Evolutionary conservation across 92 coral and sea anemone species (phyloP).

Genomic region (Parazoanthus swiftii): DNA sequence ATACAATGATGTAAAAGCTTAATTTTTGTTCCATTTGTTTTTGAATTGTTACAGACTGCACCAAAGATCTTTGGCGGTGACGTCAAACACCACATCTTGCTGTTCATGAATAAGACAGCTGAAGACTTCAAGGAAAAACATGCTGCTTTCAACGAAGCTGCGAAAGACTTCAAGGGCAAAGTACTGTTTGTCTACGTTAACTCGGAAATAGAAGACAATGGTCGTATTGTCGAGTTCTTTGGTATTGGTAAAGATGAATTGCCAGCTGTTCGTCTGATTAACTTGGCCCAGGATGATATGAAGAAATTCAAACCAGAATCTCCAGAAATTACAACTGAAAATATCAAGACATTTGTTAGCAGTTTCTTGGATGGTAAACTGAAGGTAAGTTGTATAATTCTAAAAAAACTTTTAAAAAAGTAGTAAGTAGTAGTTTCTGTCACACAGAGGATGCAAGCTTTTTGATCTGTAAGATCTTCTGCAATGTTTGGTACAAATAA

Average conservation of each 20-base stretch:
- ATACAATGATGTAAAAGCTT: background rate
- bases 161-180: constrained; percentile 96
- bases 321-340: constrained; percentile 72
- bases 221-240: constrained; percentile 96
- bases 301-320: constrained; percentile 90
- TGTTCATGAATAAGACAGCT: constrained; percentile 81
- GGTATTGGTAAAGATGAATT: constrained; percentile 83
- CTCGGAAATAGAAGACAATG: constrained; percentile 88
- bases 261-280: constrained; percentile 93
- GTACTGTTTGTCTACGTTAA: constrained; percentile 93
- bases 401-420: background rate
- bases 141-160: constrained; percentile 72
- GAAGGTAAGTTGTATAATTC: constrained; percentile 65
- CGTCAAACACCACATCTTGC: constrained; percentile 82
- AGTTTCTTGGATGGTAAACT: constrained; percentile 81
- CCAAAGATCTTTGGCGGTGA: constrained; percentile 99
- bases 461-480: too few relatives aligned
- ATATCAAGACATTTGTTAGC: constrained; percentile 70
- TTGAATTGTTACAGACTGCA: constrained; percentile 68
- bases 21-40: too few relatives aligned
- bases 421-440: too few relatives aligned
- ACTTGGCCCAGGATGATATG: constrained; percentile 97
- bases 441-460: too few relatives aligned
- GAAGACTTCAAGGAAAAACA: constrained; percentile 73
- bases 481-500: too few relatives aligned